These are phyloP conservation scores for Limnephilus marmoratus DNA, from an alignment of 2,888 invertebrate species.

Conservation along the genomic window DNA sequence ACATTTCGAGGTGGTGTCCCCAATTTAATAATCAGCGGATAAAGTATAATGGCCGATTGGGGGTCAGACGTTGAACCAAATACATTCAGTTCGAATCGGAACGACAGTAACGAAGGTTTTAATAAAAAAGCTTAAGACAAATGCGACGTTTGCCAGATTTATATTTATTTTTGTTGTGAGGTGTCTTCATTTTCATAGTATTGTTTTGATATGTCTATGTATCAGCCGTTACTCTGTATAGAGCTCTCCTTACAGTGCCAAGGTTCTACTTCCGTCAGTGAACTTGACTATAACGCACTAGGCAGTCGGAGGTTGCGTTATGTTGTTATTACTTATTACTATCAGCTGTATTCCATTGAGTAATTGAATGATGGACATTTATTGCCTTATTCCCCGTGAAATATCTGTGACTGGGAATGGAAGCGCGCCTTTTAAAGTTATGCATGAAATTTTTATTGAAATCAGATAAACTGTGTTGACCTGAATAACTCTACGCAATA, in stretches of 20 bases:
- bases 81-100: neutral
- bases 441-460: neutral
- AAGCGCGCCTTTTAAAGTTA: neutral
- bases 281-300: constrained; percentile 27
- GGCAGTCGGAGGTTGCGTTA: neutral
- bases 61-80: constrained; percentile 41
- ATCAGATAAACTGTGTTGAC: neutral
- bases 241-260: constrained; percentile 25
- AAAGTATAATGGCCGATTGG: neutral
- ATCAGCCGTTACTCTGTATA: constrained; percentile 25
- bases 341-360: neutral
- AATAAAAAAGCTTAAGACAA: constrained; percentile 3
- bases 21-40: constrained; percentile 29
- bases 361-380: constrained; percentile 5
- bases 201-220: constrained; percentile 9
- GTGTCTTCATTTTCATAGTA: constrained; percentile 16
- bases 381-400: neutral
- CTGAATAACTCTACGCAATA: neutral
- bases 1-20: constrained; percentile 3
- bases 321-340: neutral
- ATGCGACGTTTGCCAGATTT: neutral
- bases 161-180: neutral
- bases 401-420: neutral
- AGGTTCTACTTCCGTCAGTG: constrained; percentile 16
- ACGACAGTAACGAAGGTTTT: neutral